These are phyloP conservation scores for Copsychus sechellarum DNA, from an alignment of 2,113 vertebrate species.

Conservation along the genomic window DNA sequence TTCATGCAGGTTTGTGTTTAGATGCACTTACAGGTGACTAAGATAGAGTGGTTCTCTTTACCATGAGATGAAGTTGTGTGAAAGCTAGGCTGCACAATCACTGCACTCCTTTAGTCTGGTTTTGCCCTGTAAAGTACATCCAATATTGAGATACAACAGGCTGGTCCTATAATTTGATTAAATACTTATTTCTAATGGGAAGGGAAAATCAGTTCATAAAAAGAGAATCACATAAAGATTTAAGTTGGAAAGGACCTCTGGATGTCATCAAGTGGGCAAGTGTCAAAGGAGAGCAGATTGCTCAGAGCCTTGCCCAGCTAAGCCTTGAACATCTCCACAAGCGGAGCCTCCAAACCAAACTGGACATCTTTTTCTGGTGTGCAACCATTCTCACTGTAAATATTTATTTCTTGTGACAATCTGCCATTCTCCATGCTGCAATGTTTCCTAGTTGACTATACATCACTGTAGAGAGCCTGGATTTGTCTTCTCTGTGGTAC, in stretches of 20 bases:
- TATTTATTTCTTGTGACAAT: background rate
- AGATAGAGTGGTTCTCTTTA: background rate
- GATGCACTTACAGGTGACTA: background rate
- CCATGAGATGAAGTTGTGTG: background rate
- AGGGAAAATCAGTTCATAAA: background rate
- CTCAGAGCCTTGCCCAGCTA: background rate
- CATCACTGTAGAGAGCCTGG: background rate
- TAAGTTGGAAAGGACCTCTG: background rate
- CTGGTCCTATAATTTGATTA: background rate
- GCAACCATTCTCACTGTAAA: background rate
- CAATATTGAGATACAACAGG: background rate
- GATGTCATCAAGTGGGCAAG: background rate
- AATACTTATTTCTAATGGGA: background rate
- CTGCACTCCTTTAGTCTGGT: background rate
- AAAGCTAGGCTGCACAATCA: background rate
- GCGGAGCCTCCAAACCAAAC: background rate
- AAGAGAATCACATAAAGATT: background rate
- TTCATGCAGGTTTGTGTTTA: constrained; percentile 5
- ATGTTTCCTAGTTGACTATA: accelerated
- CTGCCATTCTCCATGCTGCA: background rate
- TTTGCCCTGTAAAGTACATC: background rate
- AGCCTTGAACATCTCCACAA: background rate
- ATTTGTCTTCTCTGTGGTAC: background rate
- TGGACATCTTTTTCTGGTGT: background rate
- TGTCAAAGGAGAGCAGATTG: background rate